Evolutionary conservation across 2,797 vertebrate genomes (phyloP).

Genomic region (Crenichthys baileyi): DNA sequence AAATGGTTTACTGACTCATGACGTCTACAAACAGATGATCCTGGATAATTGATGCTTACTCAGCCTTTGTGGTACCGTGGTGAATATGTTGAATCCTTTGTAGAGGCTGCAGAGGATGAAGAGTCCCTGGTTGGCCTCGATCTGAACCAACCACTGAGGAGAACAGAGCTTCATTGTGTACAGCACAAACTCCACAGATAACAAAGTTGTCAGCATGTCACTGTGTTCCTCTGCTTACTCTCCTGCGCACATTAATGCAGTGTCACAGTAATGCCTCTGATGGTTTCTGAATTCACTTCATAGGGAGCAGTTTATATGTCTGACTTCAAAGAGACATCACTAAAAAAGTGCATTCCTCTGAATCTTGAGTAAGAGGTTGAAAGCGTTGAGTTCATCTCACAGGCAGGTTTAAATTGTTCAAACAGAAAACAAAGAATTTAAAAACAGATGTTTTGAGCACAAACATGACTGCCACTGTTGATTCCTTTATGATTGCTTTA

Average conservation of each 20-base stretch:
- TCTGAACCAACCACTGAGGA: conserved; percentile 52
- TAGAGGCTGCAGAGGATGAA: conserved; percentile 43
- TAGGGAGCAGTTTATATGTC: background rate
- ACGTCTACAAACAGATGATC: conserved; percentile 3
- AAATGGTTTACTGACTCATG: background rate
- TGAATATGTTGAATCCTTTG: conserved; percentile 49
- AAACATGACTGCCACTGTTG: background rate
- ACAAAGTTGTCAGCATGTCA: conserved; percentile 55
- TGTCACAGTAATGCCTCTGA: background rate
- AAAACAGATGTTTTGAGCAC: background rate
- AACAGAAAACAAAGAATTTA: background rate
- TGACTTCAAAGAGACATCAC: background rate
- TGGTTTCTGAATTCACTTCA: background rate
- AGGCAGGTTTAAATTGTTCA: background rate
- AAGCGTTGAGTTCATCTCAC: no score
- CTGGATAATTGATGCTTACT: conserved; percentile 16
- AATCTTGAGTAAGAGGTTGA: background rate
- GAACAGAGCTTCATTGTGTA: conserved; percentile 64
- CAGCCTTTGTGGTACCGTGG: conserved; percentile 39
- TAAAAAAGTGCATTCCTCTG: background rate
- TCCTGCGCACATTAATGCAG: conserved; percentile 14
- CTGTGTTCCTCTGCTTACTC: conserved; percentile 51
- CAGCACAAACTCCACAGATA: conserved; percentile 65
- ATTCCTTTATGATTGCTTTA: no score
- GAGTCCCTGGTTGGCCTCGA: conserved; percentile 41